phyloP scores from a whole-genome alignment of 2,888 invertebrate genomes.

The Ernsta delagoae region DNA sequence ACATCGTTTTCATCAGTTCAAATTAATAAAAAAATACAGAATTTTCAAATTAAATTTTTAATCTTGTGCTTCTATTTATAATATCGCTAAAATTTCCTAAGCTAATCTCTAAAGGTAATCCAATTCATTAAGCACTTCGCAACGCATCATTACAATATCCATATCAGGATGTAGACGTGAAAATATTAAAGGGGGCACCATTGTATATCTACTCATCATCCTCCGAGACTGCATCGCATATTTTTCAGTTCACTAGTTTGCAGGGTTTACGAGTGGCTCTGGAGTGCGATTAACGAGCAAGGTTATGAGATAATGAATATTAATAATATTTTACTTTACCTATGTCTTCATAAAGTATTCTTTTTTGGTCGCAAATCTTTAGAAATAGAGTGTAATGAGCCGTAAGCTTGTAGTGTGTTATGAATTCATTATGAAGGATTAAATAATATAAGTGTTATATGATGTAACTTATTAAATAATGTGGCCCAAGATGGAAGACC shows the following conservation, averaged over 20 bases:
- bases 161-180: background rate
- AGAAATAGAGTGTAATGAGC: background rate
- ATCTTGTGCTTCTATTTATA: no score
- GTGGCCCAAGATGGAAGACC: no score
- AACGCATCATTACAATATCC: background rate
- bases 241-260: slow-evolving; percentile 6
- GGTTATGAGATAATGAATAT: background rate
- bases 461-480: no score
- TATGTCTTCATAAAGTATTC: background rate
- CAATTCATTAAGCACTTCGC: no score
- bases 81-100: no score
- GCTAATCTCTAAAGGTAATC: no score
- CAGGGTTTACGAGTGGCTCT: background rate
- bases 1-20: no score
- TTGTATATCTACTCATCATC: background rate
- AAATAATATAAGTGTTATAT: no score
- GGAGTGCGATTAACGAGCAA: background rate
- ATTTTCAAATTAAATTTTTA: no score
- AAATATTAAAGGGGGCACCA: background rate
- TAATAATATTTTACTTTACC: background rate
- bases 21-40: no score
- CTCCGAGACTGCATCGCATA: slow-evolving; percentile 1
- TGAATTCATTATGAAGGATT: no score
- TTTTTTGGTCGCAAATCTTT: background rate
- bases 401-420: background rate